Percentiles rank a stretch among this genome's conserved stretches.
These are phyloP conservation scores for Ceyx cyanopectus DNA, from an alignment of 2,113 vertebrate species.

Conservation along the genomic window DNA sequence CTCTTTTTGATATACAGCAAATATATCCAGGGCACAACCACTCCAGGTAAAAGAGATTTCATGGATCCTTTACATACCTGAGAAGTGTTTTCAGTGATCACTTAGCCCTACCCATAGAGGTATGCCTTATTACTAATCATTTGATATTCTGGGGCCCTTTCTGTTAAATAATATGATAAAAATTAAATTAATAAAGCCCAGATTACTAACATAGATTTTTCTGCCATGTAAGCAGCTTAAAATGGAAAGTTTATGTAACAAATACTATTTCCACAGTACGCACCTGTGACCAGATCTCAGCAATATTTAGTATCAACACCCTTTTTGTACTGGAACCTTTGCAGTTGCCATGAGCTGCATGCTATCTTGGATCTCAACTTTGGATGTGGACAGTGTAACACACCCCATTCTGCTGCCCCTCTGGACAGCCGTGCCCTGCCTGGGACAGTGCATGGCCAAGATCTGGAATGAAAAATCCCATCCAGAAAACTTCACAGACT, in stretches of 20 bases:
- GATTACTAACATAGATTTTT: background rate
- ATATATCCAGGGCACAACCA: no score
- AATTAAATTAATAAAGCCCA: background rate
- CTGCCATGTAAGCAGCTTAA: background rate
- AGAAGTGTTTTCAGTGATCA: no score
- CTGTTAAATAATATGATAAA: background rate
- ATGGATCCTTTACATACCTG: no score
- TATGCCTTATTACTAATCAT: no score
- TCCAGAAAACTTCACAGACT: background rate
- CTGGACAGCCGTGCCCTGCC: background rate
- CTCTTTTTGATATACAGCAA: no score
- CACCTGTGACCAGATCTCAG: background rate
- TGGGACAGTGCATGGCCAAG: accelerated
- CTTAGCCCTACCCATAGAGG: no score
- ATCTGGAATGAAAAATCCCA: background rate
- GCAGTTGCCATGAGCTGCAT: background rate
- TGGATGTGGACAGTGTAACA: background rate
- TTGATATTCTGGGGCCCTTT: background rate
- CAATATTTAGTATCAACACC: background rate
- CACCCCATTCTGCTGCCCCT: background rate
- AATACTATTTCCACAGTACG: background rate
- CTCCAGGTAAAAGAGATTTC: no score
- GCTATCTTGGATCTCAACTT: background rate
- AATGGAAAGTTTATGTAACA: background rate
- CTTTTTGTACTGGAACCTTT: background rate